phyloP scores from a whole-genome alignment of 2,797 vertebrate species.

The Galagoides demidoff region DNA sequence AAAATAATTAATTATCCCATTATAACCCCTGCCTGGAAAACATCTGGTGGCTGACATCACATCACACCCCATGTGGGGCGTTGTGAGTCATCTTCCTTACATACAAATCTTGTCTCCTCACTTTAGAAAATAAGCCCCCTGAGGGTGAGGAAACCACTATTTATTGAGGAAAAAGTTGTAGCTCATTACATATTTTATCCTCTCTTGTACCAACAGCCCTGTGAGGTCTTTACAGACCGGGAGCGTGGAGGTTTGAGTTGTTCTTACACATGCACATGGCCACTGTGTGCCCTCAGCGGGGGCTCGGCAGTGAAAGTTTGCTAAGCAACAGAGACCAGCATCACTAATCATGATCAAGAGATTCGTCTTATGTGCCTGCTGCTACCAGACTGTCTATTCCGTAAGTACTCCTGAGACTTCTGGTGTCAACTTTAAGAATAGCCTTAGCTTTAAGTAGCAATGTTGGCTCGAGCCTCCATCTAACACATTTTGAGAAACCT shows the following conservation, averaged over 20 bases:
- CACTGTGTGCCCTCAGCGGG: background rate
- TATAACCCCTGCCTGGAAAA: constrained; percentile 13
- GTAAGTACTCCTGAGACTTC: background rate
- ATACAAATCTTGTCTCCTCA: background rate
- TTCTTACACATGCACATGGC: background rate
- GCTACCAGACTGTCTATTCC: background rate
- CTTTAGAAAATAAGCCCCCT: background rate
- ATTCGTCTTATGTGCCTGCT: background rate
- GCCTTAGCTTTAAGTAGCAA: background rate
- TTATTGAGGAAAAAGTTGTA: background rate
- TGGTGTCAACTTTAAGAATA: background rate
- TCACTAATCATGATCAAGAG: background rate
- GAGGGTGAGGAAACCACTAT: background rate
- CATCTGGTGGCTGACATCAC: background rate
- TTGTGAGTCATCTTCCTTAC: background rate
- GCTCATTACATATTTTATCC: background rate
- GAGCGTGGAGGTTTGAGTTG: background rate
- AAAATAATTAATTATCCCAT: constrained; percentile 34
- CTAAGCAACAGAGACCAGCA: background rate
- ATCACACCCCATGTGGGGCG: too few relatives aligned
- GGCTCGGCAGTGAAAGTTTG: background rate
- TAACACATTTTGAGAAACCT: background rate
- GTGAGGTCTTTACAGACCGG: background rate
- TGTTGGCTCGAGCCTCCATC: background rate
- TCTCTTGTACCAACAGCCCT: background rate